A percentile compares a stretch with the other conserved stretches of the same genome.
phyloP scores from a whole-genome alignment of 2,797 vertebrate genomes.

The Gobio occitaniae region DNA sequence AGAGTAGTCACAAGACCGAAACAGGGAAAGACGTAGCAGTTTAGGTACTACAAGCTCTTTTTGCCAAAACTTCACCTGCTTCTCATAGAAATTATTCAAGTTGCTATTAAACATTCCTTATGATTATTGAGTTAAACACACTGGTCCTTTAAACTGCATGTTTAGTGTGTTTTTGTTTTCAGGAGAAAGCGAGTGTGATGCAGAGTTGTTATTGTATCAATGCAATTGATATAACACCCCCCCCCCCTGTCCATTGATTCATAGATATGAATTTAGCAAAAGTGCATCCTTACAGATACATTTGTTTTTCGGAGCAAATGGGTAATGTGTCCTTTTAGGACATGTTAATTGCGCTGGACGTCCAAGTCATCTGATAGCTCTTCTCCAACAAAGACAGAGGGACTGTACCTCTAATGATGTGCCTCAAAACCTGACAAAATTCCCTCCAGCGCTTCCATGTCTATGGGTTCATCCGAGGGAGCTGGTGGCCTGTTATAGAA shows the following conservation, averaged over 20 bases:
- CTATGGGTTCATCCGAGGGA: neutral
- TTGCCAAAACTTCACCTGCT: neutral
- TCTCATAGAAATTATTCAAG: neutral
- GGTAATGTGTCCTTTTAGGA: neutral
- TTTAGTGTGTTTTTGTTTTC: constrained; percentile 28
- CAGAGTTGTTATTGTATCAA: neutral
- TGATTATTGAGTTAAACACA: constrained; percentile 11
- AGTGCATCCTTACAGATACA: neutral
- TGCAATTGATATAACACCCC: neutral
- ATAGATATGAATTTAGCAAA: no score
- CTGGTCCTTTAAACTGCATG: neutral
- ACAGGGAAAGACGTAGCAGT: constrained; percentile 1
- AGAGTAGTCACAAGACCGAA: neutral
- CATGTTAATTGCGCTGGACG: constrained; percentile 13
- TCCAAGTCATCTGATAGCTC: constrained; percentile 44
- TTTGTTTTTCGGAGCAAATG: neutral
- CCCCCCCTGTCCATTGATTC: no score
- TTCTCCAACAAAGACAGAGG: constrained; percentile 34
- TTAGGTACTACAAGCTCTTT: constrained; percentile 7
- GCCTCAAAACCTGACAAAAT: constrained; percentile 45
- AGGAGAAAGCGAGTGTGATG: neutral
- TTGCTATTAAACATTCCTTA: neutral
- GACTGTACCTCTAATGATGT: neutral
- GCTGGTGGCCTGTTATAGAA: constrained; percentile 33
- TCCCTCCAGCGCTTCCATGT: constrained; percentile 54